Conservation (phyloP, 2,797 vertebrate genomes). For the Premnoplex brunnescens region DNA sequence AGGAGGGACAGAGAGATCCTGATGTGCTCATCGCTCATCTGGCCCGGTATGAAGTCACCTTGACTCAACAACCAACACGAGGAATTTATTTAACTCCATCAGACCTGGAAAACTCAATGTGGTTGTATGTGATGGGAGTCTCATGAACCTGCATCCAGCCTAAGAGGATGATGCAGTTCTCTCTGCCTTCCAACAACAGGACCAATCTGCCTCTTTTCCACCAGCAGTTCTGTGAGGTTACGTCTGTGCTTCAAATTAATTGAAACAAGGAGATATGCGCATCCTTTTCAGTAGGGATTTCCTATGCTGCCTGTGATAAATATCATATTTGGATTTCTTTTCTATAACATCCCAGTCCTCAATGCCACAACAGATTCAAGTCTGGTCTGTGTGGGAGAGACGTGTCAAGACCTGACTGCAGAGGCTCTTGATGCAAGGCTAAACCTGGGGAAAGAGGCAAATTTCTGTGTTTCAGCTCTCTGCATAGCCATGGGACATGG, state of each 20-base stretch:
- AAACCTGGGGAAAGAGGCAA: background rate
- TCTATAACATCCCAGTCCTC: background rate
- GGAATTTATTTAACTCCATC: background rate
- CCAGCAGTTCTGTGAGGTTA: background rate
- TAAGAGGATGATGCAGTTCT: fast-evolving
- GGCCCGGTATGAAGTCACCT: background rate
- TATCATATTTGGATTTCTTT: background rate
- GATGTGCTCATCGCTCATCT: background rate
- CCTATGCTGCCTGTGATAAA: background rate
- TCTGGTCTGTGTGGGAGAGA: background rate
- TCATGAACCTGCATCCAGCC: background rate
- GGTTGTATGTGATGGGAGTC: background rate
- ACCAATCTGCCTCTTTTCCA: background rate
- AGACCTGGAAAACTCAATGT: background rate
- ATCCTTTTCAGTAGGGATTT: background rate
- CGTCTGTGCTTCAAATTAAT: background rate
- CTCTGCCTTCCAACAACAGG: background rate
- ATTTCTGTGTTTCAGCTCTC: background rate
- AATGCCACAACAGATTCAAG: fast-evolving
- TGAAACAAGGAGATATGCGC: background rate
- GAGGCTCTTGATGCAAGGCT: background rate
- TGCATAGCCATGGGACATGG: background rate
- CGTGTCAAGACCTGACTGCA: background rate
- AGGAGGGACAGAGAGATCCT: background rate
- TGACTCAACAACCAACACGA: background rate